phyloP scores from a whole-genome alignment of 2,888 invertebrate genomes.

The Tillus elongatus region DNA sequence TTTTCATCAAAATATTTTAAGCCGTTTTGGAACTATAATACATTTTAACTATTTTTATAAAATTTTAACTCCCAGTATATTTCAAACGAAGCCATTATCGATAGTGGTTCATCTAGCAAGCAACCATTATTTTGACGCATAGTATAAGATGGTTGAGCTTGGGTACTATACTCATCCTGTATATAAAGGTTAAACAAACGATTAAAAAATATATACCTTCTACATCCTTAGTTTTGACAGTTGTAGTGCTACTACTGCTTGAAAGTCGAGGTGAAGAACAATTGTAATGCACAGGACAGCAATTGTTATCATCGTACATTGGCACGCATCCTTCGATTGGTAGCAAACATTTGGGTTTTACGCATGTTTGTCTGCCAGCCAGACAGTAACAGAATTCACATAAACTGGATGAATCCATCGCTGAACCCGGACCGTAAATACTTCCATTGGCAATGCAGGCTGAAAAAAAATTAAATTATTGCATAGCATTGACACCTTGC shows the following conservation, averaged over 20 bases:
- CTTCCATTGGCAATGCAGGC: constrained; percentile 65
- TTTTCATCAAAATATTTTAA: too few species aligned
- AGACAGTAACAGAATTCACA: constrained; percentile 81
- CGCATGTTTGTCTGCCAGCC: constrained; percentile 62
- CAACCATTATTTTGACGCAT: too few species aligned
- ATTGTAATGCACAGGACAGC: constrained; percentile 76
- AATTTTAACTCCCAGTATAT: too few species aligned
- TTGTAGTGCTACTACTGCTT: constrained; percentile 25
- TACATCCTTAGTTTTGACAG: constrained; percentile 14
- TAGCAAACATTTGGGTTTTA: constrained; percentile 70
- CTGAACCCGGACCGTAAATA: constrained; percentile 70
- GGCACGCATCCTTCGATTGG: constrained; percentile 63
- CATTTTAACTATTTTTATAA: too few species aligned
- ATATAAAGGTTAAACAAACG: too few species aligned
- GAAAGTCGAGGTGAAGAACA: constrained; percentile 42
- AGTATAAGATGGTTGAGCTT: too few species aligned
- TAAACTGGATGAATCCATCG: constrained; percentile 67
- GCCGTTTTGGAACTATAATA: too few species aligned
- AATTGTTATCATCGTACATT: constrained; percentile 52
- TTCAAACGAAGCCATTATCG: too few species aligned
- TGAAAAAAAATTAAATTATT: constrained; percentile 32
- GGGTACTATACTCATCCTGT: too few species aligned
- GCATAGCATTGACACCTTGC: too few species aligned
- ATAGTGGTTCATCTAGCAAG: too few species aligned
- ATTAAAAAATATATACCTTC: too few species aligned